These are phyloP conservation scores for Taenaris catops DNA, from an alignment of 2,888 invertebrate species.

Conservation along the genomic window DNA sequence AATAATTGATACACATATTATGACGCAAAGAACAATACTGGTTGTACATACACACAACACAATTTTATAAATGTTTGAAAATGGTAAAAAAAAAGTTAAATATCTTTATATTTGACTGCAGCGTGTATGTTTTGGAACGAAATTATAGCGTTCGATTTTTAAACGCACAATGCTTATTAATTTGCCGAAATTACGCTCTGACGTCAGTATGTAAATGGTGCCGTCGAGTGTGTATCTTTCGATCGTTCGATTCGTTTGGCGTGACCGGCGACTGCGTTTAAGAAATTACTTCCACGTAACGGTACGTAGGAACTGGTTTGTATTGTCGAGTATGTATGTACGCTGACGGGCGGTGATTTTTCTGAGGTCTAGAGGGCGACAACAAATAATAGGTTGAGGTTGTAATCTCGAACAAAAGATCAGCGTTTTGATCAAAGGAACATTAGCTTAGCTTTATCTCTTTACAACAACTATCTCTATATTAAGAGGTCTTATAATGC, in stretches of 20 bases:
- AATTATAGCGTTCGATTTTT: conserved; percentile 18
- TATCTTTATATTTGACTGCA: too few species aligned
- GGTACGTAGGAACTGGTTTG: conserved; percentile 61
- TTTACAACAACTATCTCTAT: conserved; percentile 3
- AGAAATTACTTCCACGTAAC: conserved; percentile 67
- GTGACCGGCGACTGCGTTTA: conserved; percentile 53
- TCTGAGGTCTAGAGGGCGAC: conserved; percentile 33
- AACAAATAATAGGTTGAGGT: conserved; percentile 23
- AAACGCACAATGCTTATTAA: conserved; percentile 27
- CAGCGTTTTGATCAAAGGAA: conserved; percentile 4
- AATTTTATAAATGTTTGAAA: too few species aligned
- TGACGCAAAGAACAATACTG: too few species aligned
- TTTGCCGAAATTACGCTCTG: conserved; percentile 31
- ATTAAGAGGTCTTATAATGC: too few species aligned
- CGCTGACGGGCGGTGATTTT: conserved; percentile 53
- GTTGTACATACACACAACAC: too few species aligned
- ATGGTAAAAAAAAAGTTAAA: too few species aligned
- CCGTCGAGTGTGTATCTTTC: conserved; percentile 26
- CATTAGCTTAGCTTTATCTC: conserved; percentile 2
- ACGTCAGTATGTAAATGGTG: conserved; percentile 36
- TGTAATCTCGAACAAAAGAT: conserved; percentile 14
- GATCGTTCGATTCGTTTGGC: conserved; percentile 37
- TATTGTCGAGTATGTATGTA: conserved; percentile 41
- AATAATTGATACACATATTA: too few species aligned
- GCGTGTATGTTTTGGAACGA: too few species aligned